Conservation (phyloP, 1,140 invertebrate species). For the Ectropis grisescens region DNA sequence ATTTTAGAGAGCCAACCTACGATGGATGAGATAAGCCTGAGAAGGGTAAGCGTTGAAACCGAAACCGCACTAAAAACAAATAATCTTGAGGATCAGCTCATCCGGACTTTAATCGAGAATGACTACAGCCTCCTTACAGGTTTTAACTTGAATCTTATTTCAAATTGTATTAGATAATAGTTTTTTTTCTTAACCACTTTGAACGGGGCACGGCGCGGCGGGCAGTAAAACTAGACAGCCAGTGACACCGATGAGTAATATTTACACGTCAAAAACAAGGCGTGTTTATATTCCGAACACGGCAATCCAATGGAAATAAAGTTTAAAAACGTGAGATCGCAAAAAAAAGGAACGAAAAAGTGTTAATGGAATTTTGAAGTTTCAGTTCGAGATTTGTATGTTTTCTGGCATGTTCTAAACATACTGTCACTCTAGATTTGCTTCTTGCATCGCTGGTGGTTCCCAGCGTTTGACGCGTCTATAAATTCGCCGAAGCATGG, state of each 20-base stretch:
- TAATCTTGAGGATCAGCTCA: conserved; percentile 45
- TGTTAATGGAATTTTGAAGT: too few species aligned
- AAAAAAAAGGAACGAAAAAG: too few species aligned
- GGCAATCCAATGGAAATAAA: conserved; percentile 26
- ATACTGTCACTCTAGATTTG: too few species aligned
- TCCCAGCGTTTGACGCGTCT: conserved; percentile 49
- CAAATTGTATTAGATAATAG: conserved; percentile 28
- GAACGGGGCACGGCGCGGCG: conserved; percentile 37
- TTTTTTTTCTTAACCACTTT: conserved; percentile 46
- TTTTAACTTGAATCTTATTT: conserved; percentile 50
- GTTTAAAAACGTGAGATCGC: too few species aligned
- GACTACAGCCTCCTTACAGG: conserved; percentile 46
- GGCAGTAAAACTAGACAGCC: conserved; percentile 32
- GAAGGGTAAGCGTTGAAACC: conserved; percentile 53
- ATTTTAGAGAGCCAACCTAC: conserved; percentile 30
- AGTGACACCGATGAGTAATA: conserved; percentile 35
- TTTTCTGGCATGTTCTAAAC: too few species aligned
- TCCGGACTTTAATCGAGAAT: conserved; percentile 46
- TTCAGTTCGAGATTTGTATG: too few species aligned
- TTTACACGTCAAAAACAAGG: not conserved
- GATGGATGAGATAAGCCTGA: conserved; percentile 51
- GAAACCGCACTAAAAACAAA: conserved; percentile 45
- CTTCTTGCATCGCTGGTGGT: too few species aligned
- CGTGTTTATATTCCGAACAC: conserved; percentile 27
- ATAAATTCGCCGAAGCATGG: conserved; percentile 45